Conservation (phyloP, 2,797 vertebrate genomes). For the Spheniscus humboldti region DNA sequence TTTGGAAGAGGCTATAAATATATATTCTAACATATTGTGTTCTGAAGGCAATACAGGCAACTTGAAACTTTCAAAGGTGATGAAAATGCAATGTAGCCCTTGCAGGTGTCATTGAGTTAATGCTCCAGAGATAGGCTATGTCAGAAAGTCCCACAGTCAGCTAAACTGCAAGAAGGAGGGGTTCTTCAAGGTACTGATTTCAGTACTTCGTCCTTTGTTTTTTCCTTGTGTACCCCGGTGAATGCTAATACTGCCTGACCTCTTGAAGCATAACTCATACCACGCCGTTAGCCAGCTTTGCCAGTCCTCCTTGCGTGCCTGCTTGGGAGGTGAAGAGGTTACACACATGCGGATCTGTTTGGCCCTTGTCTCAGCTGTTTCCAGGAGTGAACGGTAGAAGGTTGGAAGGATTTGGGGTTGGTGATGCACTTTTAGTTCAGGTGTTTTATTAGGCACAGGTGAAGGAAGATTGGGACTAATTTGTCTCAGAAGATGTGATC, state of each 20-base stretch:
- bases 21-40: background rate
- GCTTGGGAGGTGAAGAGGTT: background rate
- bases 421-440: background rate
- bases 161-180: background rate
- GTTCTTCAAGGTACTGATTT: background rate
- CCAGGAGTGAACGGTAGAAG: too few species aligned
- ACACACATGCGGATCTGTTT: rapidly evolving
- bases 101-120: background rate
- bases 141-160: background rate
- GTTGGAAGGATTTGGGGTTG: background rate
- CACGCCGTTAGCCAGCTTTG: rapidly evolving
- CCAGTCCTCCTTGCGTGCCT: rapidly evolving
- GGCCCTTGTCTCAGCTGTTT: background rate
- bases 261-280: rapidly evolving
- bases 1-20: background rate
- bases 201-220: background rate
- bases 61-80: background rate
- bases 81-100: background rate
- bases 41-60: background rate
- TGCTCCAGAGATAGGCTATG: background rate
- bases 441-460: background rate
- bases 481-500: too few species aligned
- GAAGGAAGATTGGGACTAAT: background rate
- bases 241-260: background rate
- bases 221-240: rapidly evolving